phyloP scores from a whole-genome alignment of 2,888 invertebrate genomes.

The Lepidocyrtoides sp. region DNA sequence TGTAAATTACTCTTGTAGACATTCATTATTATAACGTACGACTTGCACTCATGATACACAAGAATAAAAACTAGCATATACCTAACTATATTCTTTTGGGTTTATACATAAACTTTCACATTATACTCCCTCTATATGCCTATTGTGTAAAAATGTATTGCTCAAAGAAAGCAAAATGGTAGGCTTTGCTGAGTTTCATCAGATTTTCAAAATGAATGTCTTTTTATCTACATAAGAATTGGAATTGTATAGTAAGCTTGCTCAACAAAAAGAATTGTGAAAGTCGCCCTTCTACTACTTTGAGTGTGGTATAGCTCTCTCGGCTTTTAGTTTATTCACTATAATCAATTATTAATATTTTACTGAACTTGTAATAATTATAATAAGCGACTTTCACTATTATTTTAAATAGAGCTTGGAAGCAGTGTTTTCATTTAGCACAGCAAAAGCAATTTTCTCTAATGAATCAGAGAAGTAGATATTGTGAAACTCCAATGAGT shows the following conservation, averaged over 20 bases:
- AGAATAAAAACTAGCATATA: neutral
- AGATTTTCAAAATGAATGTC: conserved; percentile 61
- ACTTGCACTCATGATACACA: neutral
- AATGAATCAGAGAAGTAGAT: conserved; percentile 50
- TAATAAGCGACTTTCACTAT: conserved; percentile 18
- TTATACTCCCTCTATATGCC: too few species aligned
- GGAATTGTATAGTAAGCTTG: conserved; percentile 29
- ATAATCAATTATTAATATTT: too few species aligned
- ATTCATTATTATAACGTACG: neutral
- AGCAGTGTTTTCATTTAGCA: conserved; percentile 26
- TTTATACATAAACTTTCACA: too few species aligned
- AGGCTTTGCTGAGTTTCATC: conserved; percentile 67
- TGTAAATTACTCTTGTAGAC: conserved; percentile 55
- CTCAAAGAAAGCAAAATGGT: conserved; percentile 33
- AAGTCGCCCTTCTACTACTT: neutral
- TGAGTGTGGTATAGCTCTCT: neutral
- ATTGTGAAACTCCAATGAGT: neutral
- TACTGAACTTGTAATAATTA: too few species aligned
- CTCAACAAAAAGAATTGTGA: conserved; percentile 60
- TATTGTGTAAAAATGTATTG: too few species aligned
- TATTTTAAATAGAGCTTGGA: conserved; percentile 31
- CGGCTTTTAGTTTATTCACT: too few species aligned
- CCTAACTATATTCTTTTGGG: too few species aligned
- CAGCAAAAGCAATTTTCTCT: conserved; percentile 44
- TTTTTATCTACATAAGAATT: conserved; percentile 5